These are phyloP conservation scores for Nothobranchius furzeri DNA, from an alignment of 2,113 vertebrate genomes.

Conservation along the genomic window DNA sequence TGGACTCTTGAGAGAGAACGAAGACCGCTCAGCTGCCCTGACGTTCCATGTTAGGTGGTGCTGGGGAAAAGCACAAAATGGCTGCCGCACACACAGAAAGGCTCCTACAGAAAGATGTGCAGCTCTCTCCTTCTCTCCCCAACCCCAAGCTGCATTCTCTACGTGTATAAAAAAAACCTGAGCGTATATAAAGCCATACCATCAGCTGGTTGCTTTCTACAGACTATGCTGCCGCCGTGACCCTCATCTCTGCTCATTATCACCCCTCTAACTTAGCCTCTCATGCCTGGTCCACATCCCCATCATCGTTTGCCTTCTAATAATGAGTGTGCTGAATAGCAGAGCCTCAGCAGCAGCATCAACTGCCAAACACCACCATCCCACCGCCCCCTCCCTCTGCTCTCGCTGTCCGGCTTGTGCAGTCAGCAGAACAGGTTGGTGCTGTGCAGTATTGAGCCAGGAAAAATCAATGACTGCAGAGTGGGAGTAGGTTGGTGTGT, in stretches of 20 bases:
- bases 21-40: conserved; percentile 46
- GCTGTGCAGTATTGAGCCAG: conserved; percentile 74
- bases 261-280: conserved; percentile 6
- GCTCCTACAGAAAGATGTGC: conserved; percentile 46
- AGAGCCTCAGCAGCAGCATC: conserved; percentile 53
- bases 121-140: conserved; percentile 35
- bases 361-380: not conserved
- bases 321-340: conserved; percentile 59
- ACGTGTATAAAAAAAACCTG: not conserved
- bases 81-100: conserved; percentile 56
- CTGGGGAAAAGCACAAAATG: conserved; percentile 75
- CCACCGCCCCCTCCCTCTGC: not conserved
- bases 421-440: conserved; percentile 79
- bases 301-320: conserved; percentile 52
- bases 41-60: conserved; percentile 72
- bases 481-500: conserved; percentile 55
- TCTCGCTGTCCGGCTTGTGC: conserved; percentile 65
- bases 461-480: conserved; percentile 77
- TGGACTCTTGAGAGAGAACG: not conserved
- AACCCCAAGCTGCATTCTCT: not conserved
- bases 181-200: not conserved
- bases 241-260: not conserved
- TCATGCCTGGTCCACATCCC: conserved; percentile 23
- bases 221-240: conserved; percentile 5
- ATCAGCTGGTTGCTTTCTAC: conserved; percentile 7